Percentiles rank a stretch among this genome's conserved stretches.
phyloP scores from a whole-genome alignment of 2,888 invertebrate genomes.

The Incurvaria masculella region DNA sequence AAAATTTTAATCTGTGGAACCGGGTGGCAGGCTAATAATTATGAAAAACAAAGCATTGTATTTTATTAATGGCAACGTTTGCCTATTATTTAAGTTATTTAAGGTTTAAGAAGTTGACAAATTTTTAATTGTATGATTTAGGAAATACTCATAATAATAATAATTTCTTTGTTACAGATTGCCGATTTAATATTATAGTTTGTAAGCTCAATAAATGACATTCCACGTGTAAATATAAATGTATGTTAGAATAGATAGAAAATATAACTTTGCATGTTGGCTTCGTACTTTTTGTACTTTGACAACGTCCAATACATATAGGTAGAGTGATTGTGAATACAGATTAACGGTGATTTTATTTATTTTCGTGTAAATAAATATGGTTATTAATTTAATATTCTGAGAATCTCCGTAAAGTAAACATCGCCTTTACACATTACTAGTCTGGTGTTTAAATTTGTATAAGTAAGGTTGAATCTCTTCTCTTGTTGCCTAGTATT shows the following conservation, averaged over 20 bases:
- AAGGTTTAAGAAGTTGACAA: background rate
- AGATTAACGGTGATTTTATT: no score
- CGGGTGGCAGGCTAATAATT: no score
- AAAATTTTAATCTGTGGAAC: no score
- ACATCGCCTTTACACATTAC: no score
- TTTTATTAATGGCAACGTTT: no score
- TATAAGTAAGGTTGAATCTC: no score
- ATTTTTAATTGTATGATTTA: background rate
- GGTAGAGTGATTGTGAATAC: constrained; percentile 12
- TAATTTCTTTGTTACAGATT: background rate
- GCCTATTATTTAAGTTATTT: background rate
- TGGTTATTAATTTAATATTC: no score
- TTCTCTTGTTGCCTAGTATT: no score
- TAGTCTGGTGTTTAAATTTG: no score
- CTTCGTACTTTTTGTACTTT: constrained; percentile 35
- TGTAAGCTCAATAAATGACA: background rate
- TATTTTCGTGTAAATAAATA: no score
- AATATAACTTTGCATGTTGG: constrained; percentile 32
- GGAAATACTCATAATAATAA: background rate
- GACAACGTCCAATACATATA: constrained; percentile 31
- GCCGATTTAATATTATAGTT: background rate
- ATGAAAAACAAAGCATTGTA: no score
- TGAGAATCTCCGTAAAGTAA: no score
- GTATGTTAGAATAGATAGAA: constrained; percentile 3
- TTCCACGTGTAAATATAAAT: constrained; percentile 18